These are phyloP conservation scores for Limnephilus auricula DNA, from an alignment of 2,888 invertebrate species.

Conservation along the genomic window DNA sequence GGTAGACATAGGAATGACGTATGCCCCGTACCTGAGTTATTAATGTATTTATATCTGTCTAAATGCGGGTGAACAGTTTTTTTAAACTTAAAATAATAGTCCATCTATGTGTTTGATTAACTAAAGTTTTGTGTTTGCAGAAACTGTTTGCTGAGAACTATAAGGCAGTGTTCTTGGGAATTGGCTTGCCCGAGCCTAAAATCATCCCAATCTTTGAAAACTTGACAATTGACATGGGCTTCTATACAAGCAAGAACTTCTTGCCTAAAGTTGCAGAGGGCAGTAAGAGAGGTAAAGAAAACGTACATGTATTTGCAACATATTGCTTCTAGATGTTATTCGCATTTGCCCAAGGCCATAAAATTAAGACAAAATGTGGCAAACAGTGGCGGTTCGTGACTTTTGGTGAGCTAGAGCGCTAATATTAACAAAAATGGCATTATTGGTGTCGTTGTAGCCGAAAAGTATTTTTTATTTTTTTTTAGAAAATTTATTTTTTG, in stretches of 20 bases:
- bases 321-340: neutral
- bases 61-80: neutral
- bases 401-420: no score
- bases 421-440: no score
- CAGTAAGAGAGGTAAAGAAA: conserved; percentile 88
- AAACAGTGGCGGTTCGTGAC: no score
- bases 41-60: no score
- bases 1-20: no score
- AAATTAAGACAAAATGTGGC: no score
- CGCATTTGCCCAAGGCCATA: neutral
- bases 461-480: no score
- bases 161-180: conserved; percentile 89
- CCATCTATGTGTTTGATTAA: neutral
- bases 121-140: conserved; percentile 69
- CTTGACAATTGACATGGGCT: conserved; percentile 88
- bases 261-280: conserved; percentile 91
- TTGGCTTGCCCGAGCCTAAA: conserved; percentile 95
- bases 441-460: no score
- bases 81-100: neutral
- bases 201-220: conserved; percentile 86
- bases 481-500: no score
- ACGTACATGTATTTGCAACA: no score
- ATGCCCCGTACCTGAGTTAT: no score
- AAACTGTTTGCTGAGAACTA: conserved; percentile 83
- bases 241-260: conserved; percentile 96